Percentiles rank a stretch among this genome's conserved stretches.
Evolutionary conservation across 2,888 invertebrate species (phyloP).

Genomic region (Campaea margaritaria): DNA sequence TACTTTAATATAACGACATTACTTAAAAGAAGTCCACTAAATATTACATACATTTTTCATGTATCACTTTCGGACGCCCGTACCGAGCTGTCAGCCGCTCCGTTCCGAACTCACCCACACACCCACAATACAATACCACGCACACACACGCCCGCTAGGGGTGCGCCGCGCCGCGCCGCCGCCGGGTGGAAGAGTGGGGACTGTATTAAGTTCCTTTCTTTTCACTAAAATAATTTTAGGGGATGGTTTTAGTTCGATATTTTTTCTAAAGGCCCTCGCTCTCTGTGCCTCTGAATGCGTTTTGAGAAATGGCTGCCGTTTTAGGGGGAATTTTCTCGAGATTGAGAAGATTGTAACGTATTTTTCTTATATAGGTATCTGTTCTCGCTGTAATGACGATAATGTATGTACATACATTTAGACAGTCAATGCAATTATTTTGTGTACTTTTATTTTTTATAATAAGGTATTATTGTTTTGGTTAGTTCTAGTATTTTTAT

Average conservation of each 20-base stretch:
- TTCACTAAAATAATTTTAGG: constrained; percentile 86
- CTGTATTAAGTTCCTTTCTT: constrained; percentile 86
- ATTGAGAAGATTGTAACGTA: constrained; percentile 61
- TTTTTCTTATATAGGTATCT: no score
- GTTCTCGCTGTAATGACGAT: no score
- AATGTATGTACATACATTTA: no score
- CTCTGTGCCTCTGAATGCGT: constrained; percentile 68
- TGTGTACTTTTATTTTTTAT: no score
- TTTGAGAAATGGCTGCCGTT: constrained; percentile 76
- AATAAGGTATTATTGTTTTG: no score
- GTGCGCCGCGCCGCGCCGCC: constrained; percentile 65
- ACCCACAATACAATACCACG: constrained; percentile 43
- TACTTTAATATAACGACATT: no score
- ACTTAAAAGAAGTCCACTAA: no score
- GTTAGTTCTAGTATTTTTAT: no score
- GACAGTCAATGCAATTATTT: no score
- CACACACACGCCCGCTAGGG: constrained; percentile 61
- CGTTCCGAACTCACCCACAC: constrained; percentile 76
- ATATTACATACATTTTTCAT: not conserved
- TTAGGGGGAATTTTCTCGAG: constrained; percentile 55
- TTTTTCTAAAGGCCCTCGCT: constrained; percentile 70
- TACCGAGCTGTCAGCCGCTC: constrained; percentile 72
- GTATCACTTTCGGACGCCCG: constrained; percentile 54
- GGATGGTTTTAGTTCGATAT: constrained; percentile 84
- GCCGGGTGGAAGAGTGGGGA: constrained; percentile 75